Evolutionary conservation across 2,113 vertebrate genomes (phyloP).

Genomic region (Pseudopodoces humilis): DNA sequence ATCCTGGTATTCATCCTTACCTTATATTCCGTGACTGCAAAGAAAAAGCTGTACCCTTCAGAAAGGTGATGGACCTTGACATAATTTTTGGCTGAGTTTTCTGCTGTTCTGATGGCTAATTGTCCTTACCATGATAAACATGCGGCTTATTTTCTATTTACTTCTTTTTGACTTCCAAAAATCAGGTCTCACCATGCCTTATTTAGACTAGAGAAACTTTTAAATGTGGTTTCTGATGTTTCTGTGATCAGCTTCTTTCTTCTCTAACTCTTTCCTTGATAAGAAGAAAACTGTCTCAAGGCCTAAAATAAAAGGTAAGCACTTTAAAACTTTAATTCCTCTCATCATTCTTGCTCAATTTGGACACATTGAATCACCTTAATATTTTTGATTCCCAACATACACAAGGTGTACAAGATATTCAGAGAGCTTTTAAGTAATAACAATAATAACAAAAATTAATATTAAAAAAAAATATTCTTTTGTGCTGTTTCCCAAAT

Average conservation of each 20-base stretch:
- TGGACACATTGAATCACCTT: background rate
- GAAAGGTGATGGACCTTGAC: background rate
- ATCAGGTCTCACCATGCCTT: background rate
- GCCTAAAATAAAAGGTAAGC: background rate
- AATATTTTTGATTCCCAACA: background rate
- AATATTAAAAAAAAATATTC: too few species aligned
- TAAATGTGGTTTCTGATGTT: background rate
- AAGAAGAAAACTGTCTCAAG: background rate
- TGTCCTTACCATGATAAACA: background rate
- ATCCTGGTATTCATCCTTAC: background rate
- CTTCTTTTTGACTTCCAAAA: background rate
- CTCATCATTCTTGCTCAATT: background rate
- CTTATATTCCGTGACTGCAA: background rate
- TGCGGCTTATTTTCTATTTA: background rate
- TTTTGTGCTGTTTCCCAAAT: too few species aligned
- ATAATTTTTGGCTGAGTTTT: background rate
- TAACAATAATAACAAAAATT: background rate
- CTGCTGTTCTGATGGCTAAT: background rate
- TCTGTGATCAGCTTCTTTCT: background rate
- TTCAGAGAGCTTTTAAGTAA: background rate
- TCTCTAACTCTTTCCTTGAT: background rate
- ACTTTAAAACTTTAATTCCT: background rate
- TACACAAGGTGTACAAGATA: background rate
- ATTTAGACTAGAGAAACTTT: background rate
- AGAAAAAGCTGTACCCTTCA: background rate